phyloP scores from a whole-genome alignment of 2,113 vertebrate genomes.

The Setophaga coronata region DNA sequence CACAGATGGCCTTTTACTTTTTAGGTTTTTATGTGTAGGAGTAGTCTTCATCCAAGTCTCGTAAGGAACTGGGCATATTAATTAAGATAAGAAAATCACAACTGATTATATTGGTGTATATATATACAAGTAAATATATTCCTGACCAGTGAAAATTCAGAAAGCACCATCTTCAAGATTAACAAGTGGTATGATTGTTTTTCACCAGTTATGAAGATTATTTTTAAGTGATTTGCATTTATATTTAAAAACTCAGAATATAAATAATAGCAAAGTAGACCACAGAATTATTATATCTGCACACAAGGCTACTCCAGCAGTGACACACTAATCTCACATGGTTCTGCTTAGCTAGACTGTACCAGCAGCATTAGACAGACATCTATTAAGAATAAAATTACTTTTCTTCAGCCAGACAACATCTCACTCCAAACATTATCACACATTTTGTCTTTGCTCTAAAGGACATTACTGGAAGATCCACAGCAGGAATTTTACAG shows the following conservation, averaged over 20 bases:
- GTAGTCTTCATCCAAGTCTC: not conserved
- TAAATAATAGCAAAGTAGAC: not conserved
- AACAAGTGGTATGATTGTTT: not conserved
- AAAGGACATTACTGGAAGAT: not conserved
- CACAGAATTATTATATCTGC: not conserved
- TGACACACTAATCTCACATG: not conserved
- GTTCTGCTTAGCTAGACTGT: not conserved
- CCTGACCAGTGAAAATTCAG: not conserved
- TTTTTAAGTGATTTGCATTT: not conserved
- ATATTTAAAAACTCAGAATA: not conserved
- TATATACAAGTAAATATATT: not conserved
- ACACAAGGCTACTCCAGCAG: not conserved
- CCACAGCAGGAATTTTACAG: not conserved
- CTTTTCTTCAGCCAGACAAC: not conserved
- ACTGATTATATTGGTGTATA: not conserved
- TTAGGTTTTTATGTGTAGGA: not conserved
- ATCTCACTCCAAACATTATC: not conserved
- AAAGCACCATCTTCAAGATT: not conserved
- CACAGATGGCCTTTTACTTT: slow-evolving; percentile 44
- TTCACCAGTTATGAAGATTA: not conserved
- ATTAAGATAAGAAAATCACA: not conserved
- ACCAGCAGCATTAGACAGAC: not conserved
- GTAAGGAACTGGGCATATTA: not conserved
- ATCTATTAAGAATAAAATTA: not conserved
- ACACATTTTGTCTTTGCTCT: not conserved